Conservation (phyloP, 2,797 vertebrate genomes). For the Lutjanus argentimaculatus region DNA sequence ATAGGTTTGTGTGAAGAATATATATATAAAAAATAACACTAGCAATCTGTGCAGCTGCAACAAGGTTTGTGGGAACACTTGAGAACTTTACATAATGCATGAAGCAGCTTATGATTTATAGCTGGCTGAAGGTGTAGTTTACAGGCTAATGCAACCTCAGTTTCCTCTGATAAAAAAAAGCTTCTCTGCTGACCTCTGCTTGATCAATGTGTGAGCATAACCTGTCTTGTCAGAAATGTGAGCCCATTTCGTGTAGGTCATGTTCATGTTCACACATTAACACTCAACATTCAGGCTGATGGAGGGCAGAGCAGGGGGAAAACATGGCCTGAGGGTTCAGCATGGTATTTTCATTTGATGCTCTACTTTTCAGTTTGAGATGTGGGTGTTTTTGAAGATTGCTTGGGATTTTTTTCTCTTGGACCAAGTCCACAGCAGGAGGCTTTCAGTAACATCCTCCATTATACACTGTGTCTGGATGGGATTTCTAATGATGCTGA, state of each 20-base stretch:
- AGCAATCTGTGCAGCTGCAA: slow-evolving; percentile 47
- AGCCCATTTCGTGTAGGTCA: slow-evolving; percentile 60
- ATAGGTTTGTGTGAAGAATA: slow-evolving; percentile 27
- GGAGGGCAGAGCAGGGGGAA: slow-evolving; percentile 40
- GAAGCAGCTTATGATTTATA: slow-evolving; percentile 63
- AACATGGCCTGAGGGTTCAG: slow-evolving; percentile 27
- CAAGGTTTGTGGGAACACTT: slow-evolving; percentile 51
- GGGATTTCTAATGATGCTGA: slow-evolving; percentile 58
- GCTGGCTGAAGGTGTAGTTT: slow-evolving; percentile 49
- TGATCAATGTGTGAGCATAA: slow-evolving; percentile 65
- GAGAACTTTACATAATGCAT: slow-evolving; percentile 73
- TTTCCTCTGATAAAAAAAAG: slow-evolving; percentile 37
- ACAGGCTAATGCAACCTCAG: slow-evolving; percentile 34
- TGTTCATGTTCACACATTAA: slow-evolving; percentile 73
- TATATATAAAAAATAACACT: slow-evolving; percentile 23
- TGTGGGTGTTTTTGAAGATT: slow-evolving; percentile 45
- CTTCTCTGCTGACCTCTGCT: slow-evolving; percentile 69
- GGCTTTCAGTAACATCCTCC: slow-evolving; percentile 23
- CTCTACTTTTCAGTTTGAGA: slow-evolving; percentile 58
- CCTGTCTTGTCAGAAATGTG: slow-evolving; percentile 61
- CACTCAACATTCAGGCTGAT: slow-evolving; percentile 58
- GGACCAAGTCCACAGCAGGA: slow-evolving; percentile 6
- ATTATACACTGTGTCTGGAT: slow-evolving; percentile 40
- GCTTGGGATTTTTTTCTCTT: slow-evolving; percentile 9
- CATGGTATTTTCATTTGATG: slow-evolving; percentile 56